A percentile compares a stretch with the other conserved stretches of the same genome.
Evolutionary conservation across 2,888 invertebrate species (phyloP).

Genomic region (Calliopum simillimum): DNA sequence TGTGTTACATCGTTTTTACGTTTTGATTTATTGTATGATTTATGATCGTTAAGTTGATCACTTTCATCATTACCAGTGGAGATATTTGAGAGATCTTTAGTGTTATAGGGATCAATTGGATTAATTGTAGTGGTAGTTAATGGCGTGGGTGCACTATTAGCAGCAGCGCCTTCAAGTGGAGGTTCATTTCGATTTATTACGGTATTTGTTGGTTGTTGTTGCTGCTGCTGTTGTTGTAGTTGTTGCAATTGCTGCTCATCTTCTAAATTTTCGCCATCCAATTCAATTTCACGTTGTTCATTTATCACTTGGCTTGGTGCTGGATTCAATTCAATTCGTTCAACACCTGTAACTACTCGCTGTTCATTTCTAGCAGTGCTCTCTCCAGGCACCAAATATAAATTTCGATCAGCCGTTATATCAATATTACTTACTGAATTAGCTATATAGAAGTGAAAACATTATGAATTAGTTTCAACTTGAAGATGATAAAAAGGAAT

Average conservation of each 20-base stretch:
- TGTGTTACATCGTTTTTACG: slow-evolving; percentile 2
- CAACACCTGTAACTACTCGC: slow-evolving; percentile 72
- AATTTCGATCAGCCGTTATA: slow-evolving; percentile 56
- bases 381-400: slow-evolving; percentile 61
- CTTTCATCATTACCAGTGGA: slow-evolving; percentile 65
- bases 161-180: slow-evolving; percentile 68
- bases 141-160: slow-evolving; percentile 41
- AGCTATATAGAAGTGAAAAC: not conserved
- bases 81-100: slow-evolving; percentile 55
- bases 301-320: slow-evolving; percentile 49
- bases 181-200: slow-evolving; percentile 66
- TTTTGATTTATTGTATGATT: slow-evolving; percentile 13
- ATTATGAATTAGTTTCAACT: too few relatives aligned
- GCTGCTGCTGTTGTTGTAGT: slow-evolving; percentile 42
- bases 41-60: slow-evolving; percentile 53
- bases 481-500: too few relatives aligned
- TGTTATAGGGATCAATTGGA: slow-evolving; percentile 42
- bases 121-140: not conserved
- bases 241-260: slow-evolving; percentile 53
- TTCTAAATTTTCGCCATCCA: slow-evolving; percentile 73
- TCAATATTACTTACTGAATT: slow-evolving; percentile 44
- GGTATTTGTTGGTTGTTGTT: slow-evolving; percentile 40
- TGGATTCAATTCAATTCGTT: slow-evolving; percentile 58
- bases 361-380: slow-evolving; percentile 55
- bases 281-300: slow-evolving; percentile 70